Percentiles rank a stretch among this genome's conserved stretches.
phyloP scores from a whole-genome alignment of 2,113 vertebrate species.

The Siniperca chuatsi region DNA sequence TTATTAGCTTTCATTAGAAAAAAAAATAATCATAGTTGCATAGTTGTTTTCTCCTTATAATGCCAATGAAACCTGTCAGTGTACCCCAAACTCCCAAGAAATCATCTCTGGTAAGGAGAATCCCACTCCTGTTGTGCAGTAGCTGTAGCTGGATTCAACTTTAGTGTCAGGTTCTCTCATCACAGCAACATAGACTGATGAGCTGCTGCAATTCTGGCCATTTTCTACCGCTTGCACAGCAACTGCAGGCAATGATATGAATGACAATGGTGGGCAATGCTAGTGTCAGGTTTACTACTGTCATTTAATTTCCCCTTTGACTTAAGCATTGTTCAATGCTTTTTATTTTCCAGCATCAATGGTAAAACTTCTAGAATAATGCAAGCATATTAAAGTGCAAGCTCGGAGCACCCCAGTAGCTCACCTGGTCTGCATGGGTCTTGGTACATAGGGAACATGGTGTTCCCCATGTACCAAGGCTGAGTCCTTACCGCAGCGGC shows the following conservation, averaged over 20 bases:
- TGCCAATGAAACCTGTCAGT: slow-evolving; percentile 5
- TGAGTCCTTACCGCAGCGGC: no score
- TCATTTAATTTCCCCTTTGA: background rate
- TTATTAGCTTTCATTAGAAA: background rate
- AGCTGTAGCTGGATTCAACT: slow-evolving; percentile 22
- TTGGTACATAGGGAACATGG: no score
- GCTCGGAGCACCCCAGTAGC: no score
- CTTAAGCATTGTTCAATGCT: background rate
- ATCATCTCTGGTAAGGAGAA: background rate
- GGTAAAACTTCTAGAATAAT: background rate
- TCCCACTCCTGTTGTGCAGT: background rate
- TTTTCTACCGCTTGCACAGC: slow-evolving; percentile 15
- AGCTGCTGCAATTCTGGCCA: slow-evolving; percentile 23
- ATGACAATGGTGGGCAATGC: slow-evolving; percentile 13
- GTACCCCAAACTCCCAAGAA: background rate
- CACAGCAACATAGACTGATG: background rate
- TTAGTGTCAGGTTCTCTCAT: slow-evolving; percentile 9
- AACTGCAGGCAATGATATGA: slow-evolving; percentile 11
- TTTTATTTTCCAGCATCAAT: background rate
- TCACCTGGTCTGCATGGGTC: no score
- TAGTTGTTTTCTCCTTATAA: background rate
- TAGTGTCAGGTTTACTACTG: background rate
- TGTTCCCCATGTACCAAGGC: no score
- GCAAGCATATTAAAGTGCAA: background rate
- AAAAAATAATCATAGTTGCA: background rate